Conservation (phyloP, 2,797 vertebrate species). For the Characodon lateralis region DNA sequence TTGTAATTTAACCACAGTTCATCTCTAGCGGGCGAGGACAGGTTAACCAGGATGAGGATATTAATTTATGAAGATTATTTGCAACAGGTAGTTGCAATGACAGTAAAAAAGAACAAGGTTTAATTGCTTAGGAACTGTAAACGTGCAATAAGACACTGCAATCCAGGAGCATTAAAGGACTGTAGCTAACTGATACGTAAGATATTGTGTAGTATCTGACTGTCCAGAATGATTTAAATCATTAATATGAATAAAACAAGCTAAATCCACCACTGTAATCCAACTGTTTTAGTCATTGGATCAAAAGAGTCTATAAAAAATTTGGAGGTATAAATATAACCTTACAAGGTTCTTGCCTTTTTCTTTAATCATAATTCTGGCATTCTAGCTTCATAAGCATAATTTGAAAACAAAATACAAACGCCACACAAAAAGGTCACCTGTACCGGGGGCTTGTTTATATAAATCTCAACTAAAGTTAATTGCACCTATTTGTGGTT, state of each 20-base stretch:
- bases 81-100: conserved; percentile 51
- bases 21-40: conserved; percentile 66
- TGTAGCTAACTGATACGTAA: conserved; percentile 37
- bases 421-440: not conserved
- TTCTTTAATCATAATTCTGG: not conserved
- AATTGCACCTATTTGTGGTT: not conserved
- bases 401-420: not conserved
- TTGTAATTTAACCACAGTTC: conserved; percentile 83
- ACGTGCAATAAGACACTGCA: conserved; percentile 18
- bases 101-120: conserved; percentile 25
- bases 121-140: conserved; percentile 36
- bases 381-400: not conserved
- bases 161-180: conserved; percentile 30
- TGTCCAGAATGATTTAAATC: conserved; percentile 25
- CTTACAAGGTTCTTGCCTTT: not conserved
- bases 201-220: conserved; percentile 26
- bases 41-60: conserved; percentile 59
- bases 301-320: not conserved
- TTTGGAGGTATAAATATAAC: not conserved
- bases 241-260: conserved; percentile 11
- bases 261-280: conserved; percentile 15
- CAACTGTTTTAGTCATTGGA: conserved; percentile 6
- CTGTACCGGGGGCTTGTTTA: not conserved
- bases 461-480: not conserved
- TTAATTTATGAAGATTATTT: conserved; percentile 70